Percentiles rank a stretch among this genome's conserved stretches.
These are phyloP conservation scores for Drosophila sordidula DNA, from an alignment of 2,888 invertebrate species.

Conservation along the genomic window DNA sequence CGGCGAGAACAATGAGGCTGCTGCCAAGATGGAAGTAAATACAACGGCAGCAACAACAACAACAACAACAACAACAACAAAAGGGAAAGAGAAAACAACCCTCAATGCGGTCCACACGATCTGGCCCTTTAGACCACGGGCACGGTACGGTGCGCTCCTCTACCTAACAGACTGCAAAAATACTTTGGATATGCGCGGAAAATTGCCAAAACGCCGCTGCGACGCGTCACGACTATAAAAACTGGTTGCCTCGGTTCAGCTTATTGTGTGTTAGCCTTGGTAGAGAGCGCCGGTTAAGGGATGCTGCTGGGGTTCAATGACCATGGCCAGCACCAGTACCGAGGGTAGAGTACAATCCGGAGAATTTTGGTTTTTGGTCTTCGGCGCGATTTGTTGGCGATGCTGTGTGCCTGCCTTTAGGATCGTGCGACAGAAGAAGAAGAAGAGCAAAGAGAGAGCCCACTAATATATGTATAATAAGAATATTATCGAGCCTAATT, in stretches of 20 bases:
- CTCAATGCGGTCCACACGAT: conserved; percentile 44
- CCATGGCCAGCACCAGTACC: conserved; percentile 44
- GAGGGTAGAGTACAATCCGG: conserved; percentile 15
- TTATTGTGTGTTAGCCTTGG: conserved; percentile 57
- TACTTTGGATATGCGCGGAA: conserved; percentile 54
- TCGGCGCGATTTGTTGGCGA: conserved; percentile 15
- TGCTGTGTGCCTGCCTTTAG: neutral
- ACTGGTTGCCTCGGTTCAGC: conserved; percentile 54
- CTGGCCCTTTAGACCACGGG: conserved; percentile 33
- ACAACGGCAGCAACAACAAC: no score
- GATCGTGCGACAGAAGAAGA: neutral
- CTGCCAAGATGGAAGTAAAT: conserved; percentile 35
- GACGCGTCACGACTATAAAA: conserved; percentile 38
- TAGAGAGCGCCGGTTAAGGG: conserved; percentile 55
- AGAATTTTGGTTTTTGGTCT: conserved; percentile 3
- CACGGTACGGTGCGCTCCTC: conserved; percentile 12
- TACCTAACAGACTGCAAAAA: conserved; percentile 44
- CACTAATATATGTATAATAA: no score
- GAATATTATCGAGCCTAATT: no score
- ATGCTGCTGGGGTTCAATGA: conserved; percentile 68
- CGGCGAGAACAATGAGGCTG: conserved; percentile 40
- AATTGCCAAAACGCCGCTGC: conserved; percentile 55
- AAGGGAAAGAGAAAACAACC: conserved; percentile 39
- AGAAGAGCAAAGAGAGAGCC: neutral
- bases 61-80: no score